These are phyloP conservation scores for Pycnomerus fuliginosus DNA, from an alignment of 2,888 invertebrate genomes.

Conservation along the genomic window DNA sequence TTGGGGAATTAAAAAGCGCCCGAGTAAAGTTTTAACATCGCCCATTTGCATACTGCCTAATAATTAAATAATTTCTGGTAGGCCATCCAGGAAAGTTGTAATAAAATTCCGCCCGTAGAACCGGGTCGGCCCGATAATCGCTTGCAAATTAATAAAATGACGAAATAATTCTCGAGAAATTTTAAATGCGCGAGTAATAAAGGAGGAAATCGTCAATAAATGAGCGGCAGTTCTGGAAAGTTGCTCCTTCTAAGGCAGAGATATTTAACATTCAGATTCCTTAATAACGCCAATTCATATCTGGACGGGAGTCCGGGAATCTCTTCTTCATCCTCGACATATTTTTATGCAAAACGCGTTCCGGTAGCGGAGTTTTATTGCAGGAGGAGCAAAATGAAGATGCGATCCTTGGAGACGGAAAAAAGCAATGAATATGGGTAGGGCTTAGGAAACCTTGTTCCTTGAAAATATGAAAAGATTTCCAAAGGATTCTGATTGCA, in stretches of 20 bases:
- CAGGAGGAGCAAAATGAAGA: slow-evolving; percentile 48
- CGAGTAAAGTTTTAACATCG: too few relatives aligned
- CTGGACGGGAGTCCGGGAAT: slow-evolving; percentile 38
- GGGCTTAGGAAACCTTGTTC: slow-evolving; percentile 39
- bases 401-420: slow-evolving; percentile 41
- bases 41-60: slow-evolving; percentile 23
- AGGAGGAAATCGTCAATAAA: slow-evolving; percentile 39
- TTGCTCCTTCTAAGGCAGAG: slow-evolving; percentile 24
- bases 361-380: slow-evolving; percentile 51
- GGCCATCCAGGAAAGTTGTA: slow-evolving; percentile 27
- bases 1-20: too few relatives aligned
- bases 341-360: slow-evolving; percentile 53
- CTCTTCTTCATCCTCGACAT: slow-evolving; percentile 47
- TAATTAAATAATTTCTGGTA: slow-evolving; percentile 25
- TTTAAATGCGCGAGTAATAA: slow-evolving; percentile 27
- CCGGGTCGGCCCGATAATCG: slow-evolving; percentile 24
- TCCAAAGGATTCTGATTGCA: slow-evolving; percentile 44
- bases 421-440: slow-evolving; percentile 41
- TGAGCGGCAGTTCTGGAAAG: slow-evolving; percentile 32
- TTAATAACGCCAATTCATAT: slow-evolving; percentile 50
- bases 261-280: slow-evolving; percentile 48
- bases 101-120: slow-evolving; percentile 37
- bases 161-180: slow-evolving; percentile 26
- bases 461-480: slow-evolving; percentile 40
- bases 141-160: slow-evolving; percentile 27